These are phyloP conservation scores for Trichomalopsis sarcophagae DNA, from an alignment of 1,140 invertebrate species.

Conservation along the genomic window DNA sequence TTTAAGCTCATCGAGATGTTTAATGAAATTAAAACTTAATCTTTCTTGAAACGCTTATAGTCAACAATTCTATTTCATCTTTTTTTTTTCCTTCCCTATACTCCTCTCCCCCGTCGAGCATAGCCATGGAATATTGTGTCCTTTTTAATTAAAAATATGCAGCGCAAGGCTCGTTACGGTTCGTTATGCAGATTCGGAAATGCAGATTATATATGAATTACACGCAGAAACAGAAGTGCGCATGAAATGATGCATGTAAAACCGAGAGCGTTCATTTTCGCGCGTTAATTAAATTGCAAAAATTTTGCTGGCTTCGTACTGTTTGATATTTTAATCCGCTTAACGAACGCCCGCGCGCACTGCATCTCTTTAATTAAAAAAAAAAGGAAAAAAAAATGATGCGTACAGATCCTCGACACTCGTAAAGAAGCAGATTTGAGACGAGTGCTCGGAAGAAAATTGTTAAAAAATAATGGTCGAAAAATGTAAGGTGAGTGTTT, in stretches of 20 bases:
- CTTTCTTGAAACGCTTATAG: constrained; percentile 37
- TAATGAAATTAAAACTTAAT: constrained; percentile 51
- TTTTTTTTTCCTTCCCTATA: not conserved
- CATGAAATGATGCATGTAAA: constrained; percentile 39
- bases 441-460: not conserved
- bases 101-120: not conserved
- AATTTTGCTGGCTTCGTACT: not conserved
- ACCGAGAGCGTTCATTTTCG: not conserved
- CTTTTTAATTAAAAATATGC: constrained; percentile 47
- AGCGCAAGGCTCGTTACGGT: constrained; percentile 11
- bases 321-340: constrained; percentile 26
- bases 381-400: not conserved
- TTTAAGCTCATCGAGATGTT: constrained; percentile 27
- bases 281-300: constrained; percentile 36
- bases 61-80: constrained; percentile 11
- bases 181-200: constrained; percentile 42
- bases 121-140: constrained; percentile 9
- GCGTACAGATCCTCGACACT: not conserved
- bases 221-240: not conserved
- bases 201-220: constrained; percentile 42
- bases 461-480: not conserved
- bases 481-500: not conserved
- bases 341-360: not conserved
- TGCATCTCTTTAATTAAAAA: constrained; percentile 25
- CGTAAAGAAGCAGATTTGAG: not conserved